phyloP scores from a whole-genome alignment of 2,113 vertebrate genomes.

The Chelonoidis abingdonii region DNA sequence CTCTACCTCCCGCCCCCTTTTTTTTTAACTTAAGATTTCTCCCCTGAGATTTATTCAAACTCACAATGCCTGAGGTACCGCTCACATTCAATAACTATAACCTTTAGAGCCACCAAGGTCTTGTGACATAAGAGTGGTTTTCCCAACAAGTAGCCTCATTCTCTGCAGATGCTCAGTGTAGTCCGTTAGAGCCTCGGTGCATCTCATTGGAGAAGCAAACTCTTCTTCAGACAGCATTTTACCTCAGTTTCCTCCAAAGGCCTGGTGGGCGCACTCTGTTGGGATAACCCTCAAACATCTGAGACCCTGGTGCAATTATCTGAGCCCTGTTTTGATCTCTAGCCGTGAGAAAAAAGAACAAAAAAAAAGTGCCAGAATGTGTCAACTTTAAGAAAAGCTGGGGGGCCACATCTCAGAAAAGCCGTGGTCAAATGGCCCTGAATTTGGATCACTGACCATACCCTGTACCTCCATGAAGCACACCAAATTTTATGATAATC shows the following conservation, averaged over 20 bases:
- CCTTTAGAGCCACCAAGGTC: background rate
- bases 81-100: background rate
- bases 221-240: background rate
- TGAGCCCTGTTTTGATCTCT: background rate
- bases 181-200: background rate
- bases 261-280: background rate
- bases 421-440: background rate
- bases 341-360: background rate
- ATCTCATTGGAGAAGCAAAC: background rate
- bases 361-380: background rate
- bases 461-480: background rate
- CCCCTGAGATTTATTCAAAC: background rate
- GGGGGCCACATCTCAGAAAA: background rate
- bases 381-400: background rate
- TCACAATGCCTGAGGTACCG: background rate
- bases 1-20: background rate
- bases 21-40: background rate
- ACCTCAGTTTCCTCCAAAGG: background rate
- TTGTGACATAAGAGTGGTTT: background rate
- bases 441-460: background rate
- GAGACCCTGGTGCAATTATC: background rate
- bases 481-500: background rate
- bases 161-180: background rate
- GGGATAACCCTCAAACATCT: background rate
- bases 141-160: background rate